Base-by-base conservation (phyloP, 2,113 vertebrate species). In the Forbesichthys agassizii region DNA sequence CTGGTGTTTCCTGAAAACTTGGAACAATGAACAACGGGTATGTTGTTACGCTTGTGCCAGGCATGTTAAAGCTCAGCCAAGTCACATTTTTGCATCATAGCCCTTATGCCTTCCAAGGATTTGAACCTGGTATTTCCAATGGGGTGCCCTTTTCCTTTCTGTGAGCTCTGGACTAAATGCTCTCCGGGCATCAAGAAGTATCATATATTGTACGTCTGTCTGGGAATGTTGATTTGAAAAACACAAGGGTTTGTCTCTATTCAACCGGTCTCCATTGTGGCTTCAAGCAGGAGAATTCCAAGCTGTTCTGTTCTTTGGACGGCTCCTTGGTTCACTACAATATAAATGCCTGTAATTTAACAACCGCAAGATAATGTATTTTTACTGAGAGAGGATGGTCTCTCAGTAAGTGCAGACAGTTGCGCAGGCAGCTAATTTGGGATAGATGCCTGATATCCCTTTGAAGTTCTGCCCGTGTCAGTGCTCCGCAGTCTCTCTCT, bases 181-280 rank as follows among this genome's bases (percentile, higher is more conserved):
- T 74, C 66, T 64, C 73, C 52, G 64, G 81, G 76, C 76, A 88
- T 78, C 68, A 36, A 70, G 72, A 68, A 67, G 59, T 85, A 68
- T 77, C 81, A 66, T 68, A 79, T 75, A 78, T 36, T 64, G 61
- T 20, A 36, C 20, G 48, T 67, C 64, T 77, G 83, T 85, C 86
- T 80, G 72, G 87, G 82, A 87, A 88, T 88, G 87, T 86, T 87
- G 83, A 88, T 81, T 75, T 81, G 67, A 81, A 84, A 86, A 77
- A 68, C 84, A 83, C 62, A 48, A 80, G 75, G 68, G 47, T 66
- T 82, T 73, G 65, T 81, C 74, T 78, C 54, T 70, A 46, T 69
- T 77, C 59, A 64, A 73, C 61, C 62, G 66, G 68, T 75, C 73
- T 73, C 52, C 46, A 72, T 77, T 79, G 72, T 73, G 69, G 69